These are phyloP conservation scores for Ictalurus furcatus DNA, from an alignment of 2,113 vertebrate species.

Conservation along the genomic window DNA sequence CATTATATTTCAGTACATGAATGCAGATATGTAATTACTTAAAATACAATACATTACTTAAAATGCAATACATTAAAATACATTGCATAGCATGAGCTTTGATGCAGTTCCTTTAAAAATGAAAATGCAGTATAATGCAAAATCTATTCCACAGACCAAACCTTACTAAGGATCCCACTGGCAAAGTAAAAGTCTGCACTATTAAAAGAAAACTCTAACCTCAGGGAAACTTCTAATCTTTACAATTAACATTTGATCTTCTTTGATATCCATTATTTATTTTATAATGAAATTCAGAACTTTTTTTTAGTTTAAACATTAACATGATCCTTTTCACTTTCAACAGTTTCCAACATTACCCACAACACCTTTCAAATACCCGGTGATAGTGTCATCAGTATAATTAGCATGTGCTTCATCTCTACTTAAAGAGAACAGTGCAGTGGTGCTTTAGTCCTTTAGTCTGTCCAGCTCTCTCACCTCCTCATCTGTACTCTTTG, in stretches of 20 bases:
- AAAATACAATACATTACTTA: no score
- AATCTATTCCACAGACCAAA: neutral
- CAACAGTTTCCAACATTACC: neutral
- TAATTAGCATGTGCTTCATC: neutral
- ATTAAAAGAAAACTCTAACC: neutral
- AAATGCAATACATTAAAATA: neutral
- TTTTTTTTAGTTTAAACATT: neutral
- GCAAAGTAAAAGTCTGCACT: neutral
- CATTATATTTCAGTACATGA: neutral
- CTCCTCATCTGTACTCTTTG: neutral
- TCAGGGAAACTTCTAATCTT: neutral
- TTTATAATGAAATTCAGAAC: neutral
- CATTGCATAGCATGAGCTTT: neutral
- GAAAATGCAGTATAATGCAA: neutral
- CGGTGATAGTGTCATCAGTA: neutral
- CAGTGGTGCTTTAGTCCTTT: neutral
- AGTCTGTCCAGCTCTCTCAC: neutral
- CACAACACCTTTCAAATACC: neutral
- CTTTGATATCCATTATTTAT: neutral
- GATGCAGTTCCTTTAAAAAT: neutral
- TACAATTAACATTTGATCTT: neutral
- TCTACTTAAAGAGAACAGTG: neutral
- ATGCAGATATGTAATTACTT: neutral
- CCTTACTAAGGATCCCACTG: neutral
- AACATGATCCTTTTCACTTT: neutral